Evolutionary conservation across 2,113 vertebrate genomes (phyloP).

Genomic region (Mustelus asterias): DNA sequence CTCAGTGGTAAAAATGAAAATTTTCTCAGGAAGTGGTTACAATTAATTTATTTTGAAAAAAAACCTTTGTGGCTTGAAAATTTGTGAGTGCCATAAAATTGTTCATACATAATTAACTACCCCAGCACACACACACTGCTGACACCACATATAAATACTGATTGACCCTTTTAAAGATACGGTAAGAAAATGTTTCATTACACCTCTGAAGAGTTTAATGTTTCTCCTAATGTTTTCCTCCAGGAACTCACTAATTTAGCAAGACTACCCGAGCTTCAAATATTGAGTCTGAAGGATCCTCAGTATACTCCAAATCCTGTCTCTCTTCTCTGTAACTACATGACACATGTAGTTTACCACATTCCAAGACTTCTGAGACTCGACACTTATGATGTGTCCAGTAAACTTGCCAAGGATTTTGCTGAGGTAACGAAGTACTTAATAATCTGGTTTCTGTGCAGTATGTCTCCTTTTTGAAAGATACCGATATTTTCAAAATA

Average conservation of each 20-base stretch:
- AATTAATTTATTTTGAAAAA: neutral
- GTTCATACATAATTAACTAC: neutral
- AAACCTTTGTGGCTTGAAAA: neutral
- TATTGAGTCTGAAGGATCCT: conserved; percentile 70
- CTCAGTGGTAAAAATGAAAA: neutral
- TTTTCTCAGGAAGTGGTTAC: neutral
- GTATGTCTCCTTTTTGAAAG: conserved; percentile 3
- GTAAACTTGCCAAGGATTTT: conserved; percentile 67
- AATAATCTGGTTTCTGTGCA: neutral
- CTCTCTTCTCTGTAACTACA: conserved; percentile 76
- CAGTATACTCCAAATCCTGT: conserved; percentile 70
- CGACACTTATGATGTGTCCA: conserved; percentile 69
- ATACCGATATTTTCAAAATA: neutral
- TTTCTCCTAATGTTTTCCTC: conserved; percentile 39
- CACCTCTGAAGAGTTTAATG: neutral
- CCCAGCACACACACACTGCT: neutral
- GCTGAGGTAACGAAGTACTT: conserved; percentile 61
- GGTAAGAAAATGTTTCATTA: neutral
- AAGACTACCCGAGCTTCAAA: conserved; percentile 58
- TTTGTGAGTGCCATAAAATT: neutral
- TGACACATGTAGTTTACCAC: conserved; percentile 76
- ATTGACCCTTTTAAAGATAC: neutral
- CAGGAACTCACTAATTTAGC: conserved; percentile 73
- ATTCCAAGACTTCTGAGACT: conserved; percentile 68
- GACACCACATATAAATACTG: neutral